These are phyloP conservation scores for Drosophila austrosaltans DNA, from an alignment of 2,888 invertebrate species.

Conservation along the genomic window DNA sequence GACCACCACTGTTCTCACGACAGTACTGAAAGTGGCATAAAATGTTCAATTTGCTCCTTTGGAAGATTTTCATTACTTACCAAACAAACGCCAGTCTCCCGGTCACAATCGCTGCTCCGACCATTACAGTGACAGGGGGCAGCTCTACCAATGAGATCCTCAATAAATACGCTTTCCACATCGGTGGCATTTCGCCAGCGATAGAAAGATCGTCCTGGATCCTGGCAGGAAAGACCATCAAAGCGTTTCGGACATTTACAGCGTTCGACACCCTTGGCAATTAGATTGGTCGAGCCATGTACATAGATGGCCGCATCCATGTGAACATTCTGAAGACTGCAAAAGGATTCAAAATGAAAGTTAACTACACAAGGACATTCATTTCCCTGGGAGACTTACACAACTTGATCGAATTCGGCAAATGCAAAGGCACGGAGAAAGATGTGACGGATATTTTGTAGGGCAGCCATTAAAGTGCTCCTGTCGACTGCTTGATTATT, in stretches of 20 bases:
- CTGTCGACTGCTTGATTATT: constrained; percentile 87
- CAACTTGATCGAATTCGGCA: constrained; percentile 86
- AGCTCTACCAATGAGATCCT: constrained; percentile 91
- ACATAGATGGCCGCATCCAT: constrained; percentile 92
- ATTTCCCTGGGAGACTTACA: constrained; percentile 82
- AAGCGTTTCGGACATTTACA: constrained; percentile 93
- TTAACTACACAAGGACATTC: too few species aligned
- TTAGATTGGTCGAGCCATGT: constrained; percentile 87
- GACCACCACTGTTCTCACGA: constrained; percentile 91
- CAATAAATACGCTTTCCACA: constrained; percentile 87
- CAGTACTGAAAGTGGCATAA: constrained; percentile 88
- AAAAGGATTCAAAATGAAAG: neutral
- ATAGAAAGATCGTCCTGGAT: constrained; percentile 92
- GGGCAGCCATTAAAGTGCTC: constrained; percentile 94
- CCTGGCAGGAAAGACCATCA: constrained; percentile 95
- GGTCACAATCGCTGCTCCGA: constrained; percentile 90
- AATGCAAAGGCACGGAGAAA: constrained; percentile 89
- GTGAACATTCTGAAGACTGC: constrained; percentile 89
- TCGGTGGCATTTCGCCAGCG: constrained; percentile 87
- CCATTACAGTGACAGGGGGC: constrained; percentile 92
- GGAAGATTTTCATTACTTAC: constrained; percentile 84
- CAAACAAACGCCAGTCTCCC: constrained; percentile 92
- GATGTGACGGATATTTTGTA: constrained; percentile 93
- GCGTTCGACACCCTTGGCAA: constrained; percentile 92
- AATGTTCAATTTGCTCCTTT: neutral